Evolutionary conservation across 2,797 vertebrate genomes (phyloP).

Genomic region (Hafferia zeledoni): DNA sequence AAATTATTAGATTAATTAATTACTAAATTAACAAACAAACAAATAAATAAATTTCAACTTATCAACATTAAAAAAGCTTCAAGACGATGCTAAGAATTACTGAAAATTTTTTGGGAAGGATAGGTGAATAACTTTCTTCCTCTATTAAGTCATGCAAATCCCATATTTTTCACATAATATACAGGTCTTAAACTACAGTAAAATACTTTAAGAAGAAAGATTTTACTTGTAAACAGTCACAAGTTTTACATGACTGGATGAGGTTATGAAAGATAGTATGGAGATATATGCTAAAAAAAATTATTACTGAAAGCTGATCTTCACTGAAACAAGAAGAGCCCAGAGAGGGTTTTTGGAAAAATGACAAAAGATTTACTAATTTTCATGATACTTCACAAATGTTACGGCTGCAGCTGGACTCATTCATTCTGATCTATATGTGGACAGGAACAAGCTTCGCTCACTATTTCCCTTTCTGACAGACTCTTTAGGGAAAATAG

Average conservation of each 20-base stretch:
- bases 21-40: background rate
- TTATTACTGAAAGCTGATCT: slow-evolving; percentile 44
- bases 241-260: slow-evolving; percentile 37
- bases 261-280: slow-evolving; percentile 36
- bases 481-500: background rate
- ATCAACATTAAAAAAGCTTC: background rate
- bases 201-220: background rate
- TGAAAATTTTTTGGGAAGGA: background rate
- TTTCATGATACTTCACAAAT: slow-evolving; percentile 29
- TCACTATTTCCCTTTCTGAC: background rate
- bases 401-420: background rate
- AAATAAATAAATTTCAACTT: background rate
- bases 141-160: slow-evolving; percentile 10
- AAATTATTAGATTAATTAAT: too few relatives aligned
- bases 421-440: background rate
- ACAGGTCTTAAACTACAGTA: background rate
- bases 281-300: slow-evolving; percentile 47
- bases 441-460: background rate
- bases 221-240: slow-evolving; percentile 59
- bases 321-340: slow-evolving; percentile 41
- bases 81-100: background rate
- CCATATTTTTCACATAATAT: slow-evolving; percentile 8
- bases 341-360: slow-evolving; percentile 33
- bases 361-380: slow-evolving; percentile 49
- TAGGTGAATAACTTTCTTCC: background rate